Evolutionary conservation across 2,113 vertebrate genomes (phyloP), one percentile per base, ranked within the genome.

Genomic region (Ardeotis arabs): DNA sequence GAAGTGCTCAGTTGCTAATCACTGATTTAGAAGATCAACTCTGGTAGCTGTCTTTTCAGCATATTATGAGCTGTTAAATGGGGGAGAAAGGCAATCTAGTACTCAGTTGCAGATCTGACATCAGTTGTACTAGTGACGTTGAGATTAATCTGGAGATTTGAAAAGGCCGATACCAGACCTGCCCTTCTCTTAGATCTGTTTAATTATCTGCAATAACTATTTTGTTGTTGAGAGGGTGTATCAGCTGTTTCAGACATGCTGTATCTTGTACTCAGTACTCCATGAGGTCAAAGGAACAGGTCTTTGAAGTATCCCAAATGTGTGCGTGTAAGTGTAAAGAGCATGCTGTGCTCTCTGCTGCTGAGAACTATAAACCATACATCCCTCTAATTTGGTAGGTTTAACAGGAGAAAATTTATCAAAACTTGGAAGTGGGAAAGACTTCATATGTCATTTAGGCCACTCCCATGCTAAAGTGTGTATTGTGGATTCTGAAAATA

Each of bases 201-300:
- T 97, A 95, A 97, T 97, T 97, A 97, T 87, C 84, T 97, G 78
- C 97, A 95, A 47, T 93, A 93, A 95, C 95, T 94, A 91, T 95
- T 97, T 96, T 96, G 96, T 96, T 96, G 95, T 97, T 90, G 91
- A 82, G 94, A 98, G 92, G 95, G 95, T 94, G 95, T 93, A 95
- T 97, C 94, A 87, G 84, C 89, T 96, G 69, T 95, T 87, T 90
- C 84, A 93, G 94, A 87, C 98, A 16, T 94, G 98, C 96, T 96
- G 12, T n/a, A 55, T 97, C 98, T 97, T 98, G 97, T 44, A 75
- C 49, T 87, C 45, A 20, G 37, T 89, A 60, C 77, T 81, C 58
- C 39, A 17, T 66, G 89, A 95, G 94, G 95, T 91, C 96, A 93
- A 90, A 94, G 68, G 59, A 97, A 90, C 91, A 87, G 77, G 96